Evolutionary conservation across 2,797 vertebrate genomes (phyloP).

Genomic region (Xiphophorus birchmanni): DNA sequence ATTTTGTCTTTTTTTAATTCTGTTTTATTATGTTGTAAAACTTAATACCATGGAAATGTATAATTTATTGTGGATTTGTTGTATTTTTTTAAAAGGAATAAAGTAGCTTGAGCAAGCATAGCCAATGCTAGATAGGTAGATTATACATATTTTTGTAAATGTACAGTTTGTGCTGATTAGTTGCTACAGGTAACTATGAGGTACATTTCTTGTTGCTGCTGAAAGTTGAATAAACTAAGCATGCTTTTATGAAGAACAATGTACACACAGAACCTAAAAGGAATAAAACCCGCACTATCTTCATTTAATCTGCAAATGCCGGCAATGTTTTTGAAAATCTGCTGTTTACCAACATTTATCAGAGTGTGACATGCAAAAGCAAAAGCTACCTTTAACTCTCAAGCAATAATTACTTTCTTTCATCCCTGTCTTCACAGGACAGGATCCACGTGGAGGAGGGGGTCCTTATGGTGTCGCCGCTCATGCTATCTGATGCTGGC

Average conservation of each 20-base stretch:
- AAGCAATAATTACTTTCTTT: constrained; percentile 60
- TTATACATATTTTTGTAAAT: background rate
- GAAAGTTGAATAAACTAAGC: background rate
- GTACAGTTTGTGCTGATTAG: background rate
- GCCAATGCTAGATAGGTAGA: background rate
- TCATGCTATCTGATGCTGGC: constrained; percentile 91
- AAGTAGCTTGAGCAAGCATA: background rate
- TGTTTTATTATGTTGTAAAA: background rate
- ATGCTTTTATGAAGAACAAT: background rate
- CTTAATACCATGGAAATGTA: background rate
- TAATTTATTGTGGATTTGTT: background rate
- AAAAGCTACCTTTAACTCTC: constrained; percentile 43
- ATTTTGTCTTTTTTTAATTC: background rate
- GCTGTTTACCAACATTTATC: constrained; percentile 38
- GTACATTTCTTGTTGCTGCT: background rate
- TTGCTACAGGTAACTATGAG: background rate
- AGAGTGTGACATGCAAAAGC: constrained; percentile 34
- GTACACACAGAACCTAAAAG: background rate
- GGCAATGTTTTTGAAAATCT: constrained; percentile 9
- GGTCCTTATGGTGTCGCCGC: constrained; percentile 86
- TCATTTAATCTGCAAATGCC: background rate
- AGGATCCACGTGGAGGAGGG: constrained; percentile 93
- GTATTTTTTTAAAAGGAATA: background rate
- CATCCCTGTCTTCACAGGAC: constrained; percentile 81
- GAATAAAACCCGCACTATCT: background rate